Evolutionary conservation across 2,113 vertebrate species (phyloP).

Genomic region (Seriola dumerili): DNA sequence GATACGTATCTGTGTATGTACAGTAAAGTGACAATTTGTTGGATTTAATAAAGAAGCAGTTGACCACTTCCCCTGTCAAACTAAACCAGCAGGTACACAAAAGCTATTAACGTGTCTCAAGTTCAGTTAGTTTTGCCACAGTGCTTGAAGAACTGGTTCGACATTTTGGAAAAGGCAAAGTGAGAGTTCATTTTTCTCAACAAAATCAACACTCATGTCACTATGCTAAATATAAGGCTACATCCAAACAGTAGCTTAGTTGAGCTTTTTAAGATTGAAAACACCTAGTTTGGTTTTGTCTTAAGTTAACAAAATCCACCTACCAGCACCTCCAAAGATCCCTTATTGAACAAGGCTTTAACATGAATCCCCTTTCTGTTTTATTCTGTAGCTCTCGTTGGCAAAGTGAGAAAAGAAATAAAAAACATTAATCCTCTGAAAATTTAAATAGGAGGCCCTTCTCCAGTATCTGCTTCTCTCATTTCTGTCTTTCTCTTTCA

Average conservation of each 20-base stretch:
- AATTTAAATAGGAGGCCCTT: neutral
- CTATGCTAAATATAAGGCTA: neutral
- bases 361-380: neutral
- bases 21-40: neutral
- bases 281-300: neutral
- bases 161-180: neutral
- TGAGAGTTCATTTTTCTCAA: no score
- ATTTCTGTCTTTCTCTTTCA: neutral
- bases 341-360: no score
- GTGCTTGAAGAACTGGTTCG: no score
- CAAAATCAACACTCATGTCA: no score
- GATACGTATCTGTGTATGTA: conserved; percentile 2
- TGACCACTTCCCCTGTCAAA: conserved; percentile 53
- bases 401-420: neutral
- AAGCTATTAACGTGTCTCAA: neutral
- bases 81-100: neutral
- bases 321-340: neutral
- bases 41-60: conserved; percentile 45
- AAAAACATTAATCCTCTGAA: no score
- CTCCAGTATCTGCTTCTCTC: neutral
- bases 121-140: neutral
- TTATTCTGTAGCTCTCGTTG: no score
- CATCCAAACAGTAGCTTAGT: neutral
- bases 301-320: no score
- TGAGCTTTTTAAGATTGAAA: neutral